Percentiles rank a stretch among this genome's conserved stretches.
These are phyloP conservation scores for Antheraea assamensis DNA, from an alignment of 2,888 invertebrate species.

Conservation along the genomic window DNA sequence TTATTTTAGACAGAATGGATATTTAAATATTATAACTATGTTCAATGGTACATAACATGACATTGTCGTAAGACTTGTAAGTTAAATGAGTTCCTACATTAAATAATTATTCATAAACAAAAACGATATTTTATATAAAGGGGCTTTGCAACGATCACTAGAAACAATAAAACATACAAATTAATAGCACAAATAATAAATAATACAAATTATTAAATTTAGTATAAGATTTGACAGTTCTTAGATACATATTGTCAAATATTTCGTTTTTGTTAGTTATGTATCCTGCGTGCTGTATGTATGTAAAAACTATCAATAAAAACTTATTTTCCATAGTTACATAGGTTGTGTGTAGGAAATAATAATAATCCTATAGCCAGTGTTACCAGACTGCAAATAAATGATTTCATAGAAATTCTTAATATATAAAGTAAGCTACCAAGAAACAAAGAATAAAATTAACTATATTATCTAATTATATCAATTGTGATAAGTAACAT, in stretches of 20 bases:
- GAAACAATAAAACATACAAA: not conserved
- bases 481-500: not conserved
- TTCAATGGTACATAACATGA: constrained; percentile 15
- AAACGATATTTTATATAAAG: not conserved
- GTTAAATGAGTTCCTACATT: not conserved
- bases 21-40: constrained; percentile 36
- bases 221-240: not conserved
- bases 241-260: not conserved
- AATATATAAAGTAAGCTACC: not conserved
- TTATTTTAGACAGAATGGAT: constrained; percentile 23
- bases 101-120: not conserved
- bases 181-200: not conserved
- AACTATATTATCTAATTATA: not conserved
- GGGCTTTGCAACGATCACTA: not conserved
- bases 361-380: not conserved
- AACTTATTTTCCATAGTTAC: not conserved
- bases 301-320: not conserved
- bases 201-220: not conserved
- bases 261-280: not conserved
- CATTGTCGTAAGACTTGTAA: not conserved
- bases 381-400: not conserved
- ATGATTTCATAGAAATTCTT: not conserved
- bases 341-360: not conserved
- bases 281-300: not conserved
- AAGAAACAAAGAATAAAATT: not conserved